phyloP scores from a whole-genome alignment of 2,113 vertebrate species.

The Megaleporinus macrocephalus region DNA sequence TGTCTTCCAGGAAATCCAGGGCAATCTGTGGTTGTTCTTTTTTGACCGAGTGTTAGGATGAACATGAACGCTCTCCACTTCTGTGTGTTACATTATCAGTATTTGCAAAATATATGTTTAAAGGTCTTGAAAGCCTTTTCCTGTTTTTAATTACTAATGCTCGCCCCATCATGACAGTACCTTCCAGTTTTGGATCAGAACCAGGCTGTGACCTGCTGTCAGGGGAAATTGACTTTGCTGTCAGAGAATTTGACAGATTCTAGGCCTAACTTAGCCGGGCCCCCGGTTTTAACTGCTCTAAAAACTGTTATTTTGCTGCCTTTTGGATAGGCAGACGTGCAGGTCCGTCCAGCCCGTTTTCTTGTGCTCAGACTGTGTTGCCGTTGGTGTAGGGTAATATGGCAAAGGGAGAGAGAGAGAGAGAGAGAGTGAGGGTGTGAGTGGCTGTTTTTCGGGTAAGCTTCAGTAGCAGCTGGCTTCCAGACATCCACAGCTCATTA shows the following conservation, averaged over 20 bases:
- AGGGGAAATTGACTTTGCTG: neutral
- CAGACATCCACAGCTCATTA: constrained; percentile 77
- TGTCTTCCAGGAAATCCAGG: neutral
- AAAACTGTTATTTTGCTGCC: too few relatives aligned
- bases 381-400: constrained; percentile 7
- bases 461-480: constrained; percentile 76
- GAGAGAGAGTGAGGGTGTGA: too few relatives aligned
- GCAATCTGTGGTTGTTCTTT: neutral
- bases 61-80: neutral
- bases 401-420: constrained; percentile 57
- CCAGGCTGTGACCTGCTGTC: neutral
- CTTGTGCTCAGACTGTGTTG: constrained; percentile 12
- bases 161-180: neutral
- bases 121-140: neutral
- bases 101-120: neutral
- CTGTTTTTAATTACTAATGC: neutral
- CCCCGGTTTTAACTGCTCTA: neutral
- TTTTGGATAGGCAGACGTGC: neutral
- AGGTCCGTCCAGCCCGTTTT: neutral
- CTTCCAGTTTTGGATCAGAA: neutral
- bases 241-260: too few relatives aligned
- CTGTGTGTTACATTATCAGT: neutral
- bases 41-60: neutral
- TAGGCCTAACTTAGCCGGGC: neutral
- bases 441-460: constrained; percentile 65